A percentile compares a stretch with the other conserved stretches of the same genome.
Evolutionary conservation across 2,888 invertebrate genomes (phyloP).

Genomic region (Megamerina dolium): DNA sequence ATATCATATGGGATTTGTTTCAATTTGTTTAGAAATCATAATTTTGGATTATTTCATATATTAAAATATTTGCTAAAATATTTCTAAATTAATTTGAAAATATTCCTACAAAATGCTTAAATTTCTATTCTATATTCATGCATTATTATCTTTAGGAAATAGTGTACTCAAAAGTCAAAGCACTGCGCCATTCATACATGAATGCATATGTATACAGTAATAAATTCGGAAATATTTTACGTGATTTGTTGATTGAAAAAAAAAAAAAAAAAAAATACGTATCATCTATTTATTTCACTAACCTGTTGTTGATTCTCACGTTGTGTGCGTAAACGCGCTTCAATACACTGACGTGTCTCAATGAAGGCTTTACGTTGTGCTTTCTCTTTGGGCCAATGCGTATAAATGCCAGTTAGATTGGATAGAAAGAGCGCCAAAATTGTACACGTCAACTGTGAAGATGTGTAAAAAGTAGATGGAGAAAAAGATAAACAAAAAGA

Average conservation of each 20-base stretch:
- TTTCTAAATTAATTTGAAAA: no score
- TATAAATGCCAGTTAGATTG: slow-evolving; percentile 81
- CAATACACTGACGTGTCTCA: slow-evolving; percentile 90
- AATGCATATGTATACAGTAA: slow-evolving; percentile 1
- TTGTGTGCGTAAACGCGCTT: slow-evolving; percentile 82
- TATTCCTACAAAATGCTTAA: no score
- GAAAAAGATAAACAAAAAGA: background rate
- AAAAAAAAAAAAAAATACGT: no score
- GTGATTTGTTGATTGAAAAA: no score
- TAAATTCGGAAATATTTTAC: background rate
- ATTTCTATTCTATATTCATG: no score
- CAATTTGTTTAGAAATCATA: no score
- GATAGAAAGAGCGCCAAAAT: slow-evolving; percentile 66
- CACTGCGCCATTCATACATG: slow-evolving; percentile 1
- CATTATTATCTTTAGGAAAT: no score
- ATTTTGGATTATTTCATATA: no score
- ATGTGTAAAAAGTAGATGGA: no score
- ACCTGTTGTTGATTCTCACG: slow-evolving; percentile 95
- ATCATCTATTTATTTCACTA: no score
- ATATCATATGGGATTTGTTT: no score
- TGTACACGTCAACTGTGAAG: slow-evolving; percentile 39
- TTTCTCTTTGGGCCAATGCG: slow-evolving; percentile 85
- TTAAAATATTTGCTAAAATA: no score
- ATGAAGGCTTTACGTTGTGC: slow-evolving; percentile 88
- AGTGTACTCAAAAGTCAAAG: slow-evolving; percentile 5